Base-by-base conservation (phyloP, 2,113 vertebrate genomes). In the Cyphomyrus discorhynchus region DNA sequence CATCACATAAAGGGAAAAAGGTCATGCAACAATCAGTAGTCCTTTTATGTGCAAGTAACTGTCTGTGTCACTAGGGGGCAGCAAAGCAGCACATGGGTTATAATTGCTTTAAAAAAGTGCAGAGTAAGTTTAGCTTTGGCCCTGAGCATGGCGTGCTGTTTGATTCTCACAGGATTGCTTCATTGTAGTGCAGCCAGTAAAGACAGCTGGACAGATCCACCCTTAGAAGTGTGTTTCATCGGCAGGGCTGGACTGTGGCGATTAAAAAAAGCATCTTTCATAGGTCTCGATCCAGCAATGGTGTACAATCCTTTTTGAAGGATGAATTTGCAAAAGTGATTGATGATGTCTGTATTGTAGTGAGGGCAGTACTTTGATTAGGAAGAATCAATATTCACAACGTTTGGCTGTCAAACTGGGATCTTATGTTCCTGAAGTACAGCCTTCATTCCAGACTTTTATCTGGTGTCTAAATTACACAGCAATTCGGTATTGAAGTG, bases 11-110 rank as follows among this genome's bases (percentile, higher is more conserved):
- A 80, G 74, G 3, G 35, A 42, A 80, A 19, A 19, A 27, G 1
- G 31, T 39, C 8, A 80, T 42, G 13, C 4, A 80, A 80, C 74
- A 42, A 17, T 47, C 42, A 46, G 21, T 80, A 39, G 35, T 83
- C 5, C 19, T 42, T 83, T 47, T 47, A n/a, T 47, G 10, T 0
- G 10, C 9, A 84, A 45, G 35, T 10, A 6, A 46, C 3, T 17
- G 45, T 39, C 56, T 58, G 35, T n/a, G 52, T 83, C 77, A 84
- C 52, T 84, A 89, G 89, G 17, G 89, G 89, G 50, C 89, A 85
- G 80, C 8, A 85, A 31, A 85, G 80, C 39, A 42, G 24, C 21
- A 58, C 53, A 13, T 74, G 86, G 86, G 10, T 19, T 39, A 31
- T 35, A 8, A 87, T 42, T 58, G 35, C 53, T n/a, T 53, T n/a